phyloP scores from a whole-genome alignment of 2,113 vertebrate species.

The Benthochromis sp. region DNA sequence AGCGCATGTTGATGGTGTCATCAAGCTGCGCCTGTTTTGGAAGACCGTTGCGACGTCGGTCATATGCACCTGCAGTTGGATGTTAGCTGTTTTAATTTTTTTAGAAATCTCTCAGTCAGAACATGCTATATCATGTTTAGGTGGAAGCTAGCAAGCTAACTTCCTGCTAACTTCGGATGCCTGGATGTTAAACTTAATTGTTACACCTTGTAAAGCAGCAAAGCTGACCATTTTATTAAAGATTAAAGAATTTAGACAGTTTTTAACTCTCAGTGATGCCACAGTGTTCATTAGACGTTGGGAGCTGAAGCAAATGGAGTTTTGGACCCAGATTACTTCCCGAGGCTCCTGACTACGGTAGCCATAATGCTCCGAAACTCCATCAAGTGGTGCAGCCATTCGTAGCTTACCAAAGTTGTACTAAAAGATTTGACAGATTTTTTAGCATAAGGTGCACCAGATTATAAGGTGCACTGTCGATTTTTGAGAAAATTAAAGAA shows the following conservation, averaged over 20 bases:
- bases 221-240: background rate
- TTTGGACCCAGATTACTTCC: background rate
- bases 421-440: background rate
- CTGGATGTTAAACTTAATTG: background rate
- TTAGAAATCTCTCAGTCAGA: background rate
- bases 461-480: background rate
- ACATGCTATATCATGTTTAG: background rate
- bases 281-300: background rate
- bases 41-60: rapidly evolving
- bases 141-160: background rate
- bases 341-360: background rate
- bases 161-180: background rate
- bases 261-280: background rate
- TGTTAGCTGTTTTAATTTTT: background rate
- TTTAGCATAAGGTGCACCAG: background rate
- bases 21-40: background rate
- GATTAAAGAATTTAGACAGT: background rate
- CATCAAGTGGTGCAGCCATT: background rate
- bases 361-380: background rate
- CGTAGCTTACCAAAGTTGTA: background rate
- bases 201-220: background rate
- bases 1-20: background rate
- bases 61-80: background rate
- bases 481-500: background rate
- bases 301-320: background rate